These are phyloP conservation scores for Tetanocera ferruginea DNA, from an alignment of 2,888 invertebrate species.

Conservation along the genomic window DNA sequence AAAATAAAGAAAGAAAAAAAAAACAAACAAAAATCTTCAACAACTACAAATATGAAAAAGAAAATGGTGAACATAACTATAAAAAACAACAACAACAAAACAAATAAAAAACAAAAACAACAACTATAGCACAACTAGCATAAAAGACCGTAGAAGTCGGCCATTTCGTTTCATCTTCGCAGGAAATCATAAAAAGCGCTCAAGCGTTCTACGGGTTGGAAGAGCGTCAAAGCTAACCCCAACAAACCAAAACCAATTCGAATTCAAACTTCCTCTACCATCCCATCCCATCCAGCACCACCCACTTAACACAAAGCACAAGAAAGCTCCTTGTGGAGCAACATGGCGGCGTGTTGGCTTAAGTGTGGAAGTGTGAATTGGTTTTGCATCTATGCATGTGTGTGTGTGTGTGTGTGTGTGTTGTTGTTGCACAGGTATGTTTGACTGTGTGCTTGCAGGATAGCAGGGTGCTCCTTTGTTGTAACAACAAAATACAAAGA, in stretches of 20 bases:
- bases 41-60: constrained; percentile 15
- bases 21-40: constrained; percentile 11
- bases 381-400: background rate
- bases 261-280: background rate
- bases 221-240: background rate
- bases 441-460: constrained; percentile 4
- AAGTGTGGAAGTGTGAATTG: constrained; percentile 14
- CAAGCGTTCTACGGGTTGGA: constrained; percentile 49
- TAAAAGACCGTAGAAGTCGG: constrained; percentile 11
- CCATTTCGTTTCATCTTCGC: constrained; percentile 29
- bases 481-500: background rate
- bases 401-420: background rate
- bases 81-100: constrained; percentile 21
- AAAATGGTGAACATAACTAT: constrained; percentile 34
- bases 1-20: constrained; percentile 34
- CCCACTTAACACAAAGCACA: too few relatives aligned
- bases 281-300: background rate
- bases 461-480: background rate
- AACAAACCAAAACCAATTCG: background rate
- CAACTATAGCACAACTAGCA: constrained; percentile 1
- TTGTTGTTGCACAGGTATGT: background rate
- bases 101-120: background rate
- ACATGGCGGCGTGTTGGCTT: background rate
- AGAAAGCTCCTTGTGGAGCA: background rate
- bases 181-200: constrained; percentile 44